Base-by-base conservation (phyloP, 2,888 invertebrate species). In the Stegana nigrithorax region DNA sequence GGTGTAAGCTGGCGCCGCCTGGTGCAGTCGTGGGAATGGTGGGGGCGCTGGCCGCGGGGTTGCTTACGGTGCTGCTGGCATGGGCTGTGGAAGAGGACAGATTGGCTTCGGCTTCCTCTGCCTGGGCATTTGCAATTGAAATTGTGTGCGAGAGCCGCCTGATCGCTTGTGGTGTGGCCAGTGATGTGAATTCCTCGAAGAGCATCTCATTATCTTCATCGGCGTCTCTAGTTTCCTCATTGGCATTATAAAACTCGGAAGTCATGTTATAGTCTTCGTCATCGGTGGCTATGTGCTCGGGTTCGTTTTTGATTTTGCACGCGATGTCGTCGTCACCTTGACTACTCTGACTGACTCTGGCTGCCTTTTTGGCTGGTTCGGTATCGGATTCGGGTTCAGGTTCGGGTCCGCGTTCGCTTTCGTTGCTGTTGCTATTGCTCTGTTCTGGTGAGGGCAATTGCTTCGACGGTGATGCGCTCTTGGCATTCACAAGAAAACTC, bases 151-250 rank as follows among this genome's bases (percentile, higher is more conserved):
- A 82, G 45, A 83, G 73, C 0, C 79, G 73, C 2, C 79, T 69
- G 12, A 75, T 50, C 0, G 83, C 82, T 63, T 81, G 81, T 3
- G 82, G 81, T n/a, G 82, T 82, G 21, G 78, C 80, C 39, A 74
- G 68, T 12, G 58, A 72, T 60, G 78, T 73, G 27, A 82, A 82
- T 59, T 82, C 73, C 61, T 73, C 71, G 66, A 82, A 80, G 0
- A 82, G 66, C 4, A 69, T 72, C 60, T 83, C 81, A 21, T 81
- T 78, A 29, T 75, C 66, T 12, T 73, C 26, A 12, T 55, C 53
- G n/a, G 14, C 53, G 7, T 55, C 39, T 1, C 17, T 10, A 14
- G n/a, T n/a, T 4, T 17, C 14, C n/a, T 39, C 26, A 4, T 27
- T 27, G 10, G 26, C 51, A 14, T 51, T 27, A 10, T 67, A 67